These are phyloP conservation scores for Cyanoderma ruficeps DNA, from an alignment of 2,113 vertebrate species.

Conservation along the genomic window DNA sequence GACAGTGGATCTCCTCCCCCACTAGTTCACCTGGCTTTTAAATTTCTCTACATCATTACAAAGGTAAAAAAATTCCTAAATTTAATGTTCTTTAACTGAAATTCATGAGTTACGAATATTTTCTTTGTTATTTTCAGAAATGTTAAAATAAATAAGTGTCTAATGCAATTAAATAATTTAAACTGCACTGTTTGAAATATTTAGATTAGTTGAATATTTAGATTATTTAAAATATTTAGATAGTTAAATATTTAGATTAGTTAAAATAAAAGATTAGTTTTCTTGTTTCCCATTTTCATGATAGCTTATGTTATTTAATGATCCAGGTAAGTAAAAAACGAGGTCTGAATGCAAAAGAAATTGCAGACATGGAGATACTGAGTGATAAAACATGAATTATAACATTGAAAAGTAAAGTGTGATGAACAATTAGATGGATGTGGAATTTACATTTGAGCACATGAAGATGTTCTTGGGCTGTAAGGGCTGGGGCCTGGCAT, in stretches of 20 bases:
- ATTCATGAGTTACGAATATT: neutral
- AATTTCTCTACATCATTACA: constrained; percentile 92
- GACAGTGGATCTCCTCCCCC: constrained; percentile 77
- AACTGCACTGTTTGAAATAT: neutral
- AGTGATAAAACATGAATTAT: neutral
- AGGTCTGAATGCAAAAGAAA: neutral
- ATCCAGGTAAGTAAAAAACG: neutral
- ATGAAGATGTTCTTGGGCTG: neutral
- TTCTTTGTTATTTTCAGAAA: neutral
- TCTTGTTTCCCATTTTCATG: neutral
- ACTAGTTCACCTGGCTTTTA: constrained; percentile 87
- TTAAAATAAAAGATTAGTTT: neutral
- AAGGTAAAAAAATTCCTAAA: constrained; percentile 76
- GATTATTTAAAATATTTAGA: no score
- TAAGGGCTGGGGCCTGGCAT: neutral
- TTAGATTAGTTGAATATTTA: no score
- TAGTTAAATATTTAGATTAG: no score
- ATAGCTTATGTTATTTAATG: neutral
- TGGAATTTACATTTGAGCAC: neutral
- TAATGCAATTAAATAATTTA: neutral
- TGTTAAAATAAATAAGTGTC: neutral
- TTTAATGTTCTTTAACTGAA: neutral
- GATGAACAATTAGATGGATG: neutral
- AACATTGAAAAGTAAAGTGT: neutral
- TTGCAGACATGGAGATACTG: neutral